Conservation (phyloP, 1,140 invertebrate species). For the Anoplolepis gracilipes region DNA sequence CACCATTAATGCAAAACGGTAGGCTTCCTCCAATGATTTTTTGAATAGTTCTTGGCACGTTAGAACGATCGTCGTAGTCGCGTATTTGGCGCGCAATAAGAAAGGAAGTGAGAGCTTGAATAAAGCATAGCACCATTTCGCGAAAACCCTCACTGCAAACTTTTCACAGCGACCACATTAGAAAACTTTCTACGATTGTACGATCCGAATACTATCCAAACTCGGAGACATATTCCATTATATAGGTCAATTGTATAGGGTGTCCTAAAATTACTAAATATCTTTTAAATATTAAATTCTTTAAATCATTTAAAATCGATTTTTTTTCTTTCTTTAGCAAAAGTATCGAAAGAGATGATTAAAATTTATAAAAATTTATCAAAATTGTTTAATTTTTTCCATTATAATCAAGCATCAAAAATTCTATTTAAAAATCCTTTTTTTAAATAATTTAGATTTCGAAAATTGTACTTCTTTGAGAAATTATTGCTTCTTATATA, state of each 20-base stretch:
- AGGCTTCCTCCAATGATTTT: conserved; percentile 63
- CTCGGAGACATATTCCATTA: background rate
- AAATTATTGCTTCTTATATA: too few species aligned
- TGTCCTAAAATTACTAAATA: too few species aligned
- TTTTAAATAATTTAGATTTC: too few species aligned
- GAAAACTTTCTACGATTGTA: conserved; percentile 50
- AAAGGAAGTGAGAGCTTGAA: conserved; percentile 56
- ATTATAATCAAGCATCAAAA: too few species aligned
- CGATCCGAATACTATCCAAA: background rate
- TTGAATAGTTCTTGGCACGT: conserved; percentile 29
- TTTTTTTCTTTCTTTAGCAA: too few species aligned
- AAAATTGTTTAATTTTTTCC: too few species aligned
- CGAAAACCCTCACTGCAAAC: conserved; percentile 9
- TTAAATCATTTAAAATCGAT: too few species aligned
- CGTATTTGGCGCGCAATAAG: conserved; percentile 10
- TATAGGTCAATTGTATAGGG: background rate
- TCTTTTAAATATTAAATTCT: too few species aligned
- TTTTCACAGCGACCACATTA: conserved; percentile 31
- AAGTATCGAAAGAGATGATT: too few species aligned
- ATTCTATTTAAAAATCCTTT: too few species aligned
- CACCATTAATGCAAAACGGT: conserved; percentile 70
- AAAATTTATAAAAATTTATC: too few species aligned
- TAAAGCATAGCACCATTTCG: conserved; percentile 48
- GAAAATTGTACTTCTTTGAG: too few species aligned
- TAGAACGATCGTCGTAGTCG: conserved; percentile 2